Conservation (phyloP, 2,797 vertebrate genomes). For the Tinamus major region DNA sequence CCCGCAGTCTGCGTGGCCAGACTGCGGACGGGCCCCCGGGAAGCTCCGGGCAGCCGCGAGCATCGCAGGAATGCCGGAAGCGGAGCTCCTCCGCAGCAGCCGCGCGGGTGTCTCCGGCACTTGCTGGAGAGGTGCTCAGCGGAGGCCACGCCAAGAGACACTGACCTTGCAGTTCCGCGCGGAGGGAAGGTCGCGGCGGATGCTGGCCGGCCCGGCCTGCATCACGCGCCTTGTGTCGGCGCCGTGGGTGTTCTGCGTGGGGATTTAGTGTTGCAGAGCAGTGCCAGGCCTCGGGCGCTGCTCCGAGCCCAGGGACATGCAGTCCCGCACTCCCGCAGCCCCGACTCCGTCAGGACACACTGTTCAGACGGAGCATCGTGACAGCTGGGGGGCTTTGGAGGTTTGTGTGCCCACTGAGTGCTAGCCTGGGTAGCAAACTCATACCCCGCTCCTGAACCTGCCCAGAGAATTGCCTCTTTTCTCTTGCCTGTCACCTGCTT, state of each 20-base stretch:
- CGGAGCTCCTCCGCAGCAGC: neutral
- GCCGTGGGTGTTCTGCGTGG: fast-evolving
- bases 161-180: neutral
- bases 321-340: neutral
- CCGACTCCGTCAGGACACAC: neutral
- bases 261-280: neutral
- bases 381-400: neutral
- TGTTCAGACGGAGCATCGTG: neutral
- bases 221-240: fast-evolving
- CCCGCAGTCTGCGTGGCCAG: fast-evolving
- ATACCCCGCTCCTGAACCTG: neutral
- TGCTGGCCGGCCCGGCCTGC: fast-evolving
- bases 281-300: neutral
- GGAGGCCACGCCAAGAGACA: neutral
- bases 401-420: neutral
- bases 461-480: neutral
- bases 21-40: fast-evolving
- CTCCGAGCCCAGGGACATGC: neutral
- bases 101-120: fast-evolving
- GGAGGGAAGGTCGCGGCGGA: neutral
- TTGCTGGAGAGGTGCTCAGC: fast-evolving
- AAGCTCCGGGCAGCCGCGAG: neutral
- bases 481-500: neutral
- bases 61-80: neutral
- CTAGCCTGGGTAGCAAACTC: fast-evolving